Conservation (phyloP, 2,888 invertebrate genomes). For the Oxycera nigricornis region DNA sequence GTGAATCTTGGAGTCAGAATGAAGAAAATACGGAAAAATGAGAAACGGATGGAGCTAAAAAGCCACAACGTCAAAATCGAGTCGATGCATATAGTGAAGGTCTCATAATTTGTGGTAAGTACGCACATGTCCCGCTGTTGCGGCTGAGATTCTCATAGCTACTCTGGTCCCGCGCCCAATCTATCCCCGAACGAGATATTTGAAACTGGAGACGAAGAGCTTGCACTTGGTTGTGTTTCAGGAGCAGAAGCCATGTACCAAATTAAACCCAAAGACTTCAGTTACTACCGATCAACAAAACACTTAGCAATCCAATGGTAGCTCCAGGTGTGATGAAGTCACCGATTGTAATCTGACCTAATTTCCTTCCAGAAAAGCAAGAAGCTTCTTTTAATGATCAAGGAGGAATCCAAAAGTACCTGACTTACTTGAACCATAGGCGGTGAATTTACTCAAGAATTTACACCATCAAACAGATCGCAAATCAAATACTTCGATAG, state of each 20-base stretch:
- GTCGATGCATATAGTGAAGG: slow-evolving; percentile 30
- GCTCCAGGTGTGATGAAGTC: not conserved
- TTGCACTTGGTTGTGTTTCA: not conserved
- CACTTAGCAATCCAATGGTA: not conserved
- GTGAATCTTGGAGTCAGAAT: not conserved
- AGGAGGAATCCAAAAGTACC: too few species aligned
- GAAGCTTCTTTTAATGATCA: not conserved
- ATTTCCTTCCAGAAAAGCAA: not conserved
- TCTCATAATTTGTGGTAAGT: not conserved
- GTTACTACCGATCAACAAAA: not conserved
- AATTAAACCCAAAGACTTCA: not conserved
- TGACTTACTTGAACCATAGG: too few species aligned
- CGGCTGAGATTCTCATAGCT: not conserved
- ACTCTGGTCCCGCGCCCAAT: not conserved
- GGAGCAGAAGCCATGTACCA: not conserved
- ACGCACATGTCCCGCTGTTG: not conserved
- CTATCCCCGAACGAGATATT: not conserved
- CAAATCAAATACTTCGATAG: too few species aligned
- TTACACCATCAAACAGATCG: too few species aligned
- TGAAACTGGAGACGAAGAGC: not conserved
- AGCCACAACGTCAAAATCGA: slow-evolving; percentile 28
- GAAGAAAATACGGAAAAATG: slow-evolving; percentile 10
- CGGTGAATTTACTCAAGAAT: too few species aligned
- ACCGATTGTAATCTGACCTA: not conserved
- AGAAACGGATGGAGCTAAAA: slow-evolving; percentile 21